phyloP scores from a whole-genome alignment of 2,888 invertebrate species.

The Stenodema calcarata region DNA sequence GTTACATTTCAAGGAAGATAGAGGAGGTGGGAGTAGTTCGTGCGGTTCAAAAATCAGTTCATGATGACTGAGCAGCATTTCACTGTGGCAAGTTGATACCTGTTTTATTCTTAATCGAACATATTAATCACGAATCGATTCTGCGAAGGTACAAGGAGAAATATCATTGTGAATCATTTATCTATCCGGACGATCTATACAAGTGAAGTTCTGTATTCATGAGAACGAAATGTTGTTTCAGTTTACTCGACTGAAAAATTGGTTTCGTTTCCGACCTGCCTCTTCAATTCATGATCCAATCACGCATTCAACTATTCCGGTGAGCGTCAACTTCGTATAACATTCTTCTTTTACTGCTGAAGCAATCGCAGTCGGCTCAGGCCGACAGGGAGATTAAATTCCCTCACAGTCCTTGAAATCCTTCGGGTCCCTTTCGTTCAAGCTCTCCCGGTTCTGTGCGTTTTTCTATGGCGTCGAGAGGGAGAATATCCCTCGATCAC shows the following conservation, averaged over 20 bases:
- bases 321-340: background rate
- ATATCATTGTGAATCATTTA: too few relatives aligned
- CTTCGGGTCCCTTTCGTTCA: background rate
- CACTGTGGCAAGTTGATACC: too few relatives aligned
- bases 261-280: background rate
- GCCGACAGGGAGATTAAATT: background rate
- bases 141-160: too few relatives aligned
- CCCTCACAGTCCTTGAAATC: background rate
- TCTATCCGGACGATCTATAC: background rate
- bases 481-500: background rate
- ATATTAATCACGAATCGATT: too few relatives aligned
- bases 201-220: background rate
- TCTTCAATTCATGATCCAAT: background rate
- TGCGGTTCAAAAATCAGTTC: too few relatives aligned
- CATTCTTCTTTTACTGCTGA: background rate
- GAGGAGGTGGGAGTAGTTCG: too few relatives aligned
- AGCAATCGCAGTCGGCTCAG: background rate
- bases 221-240: background rate
- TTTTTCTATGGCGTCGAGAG: background rate
- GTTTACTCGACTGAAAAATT: background rate
- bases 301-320: background rate
- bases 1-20: too few relatives aligned
- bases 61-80: too few relatives aligned
- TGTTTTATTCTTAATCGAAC: too few relatives aligned
- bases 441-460: background rate